These are phyloP conservation scores for Tenthredo livida DNA, from an alignment of 2,888 invertebrate genomes.

Conservation along the genomic window DNA sequence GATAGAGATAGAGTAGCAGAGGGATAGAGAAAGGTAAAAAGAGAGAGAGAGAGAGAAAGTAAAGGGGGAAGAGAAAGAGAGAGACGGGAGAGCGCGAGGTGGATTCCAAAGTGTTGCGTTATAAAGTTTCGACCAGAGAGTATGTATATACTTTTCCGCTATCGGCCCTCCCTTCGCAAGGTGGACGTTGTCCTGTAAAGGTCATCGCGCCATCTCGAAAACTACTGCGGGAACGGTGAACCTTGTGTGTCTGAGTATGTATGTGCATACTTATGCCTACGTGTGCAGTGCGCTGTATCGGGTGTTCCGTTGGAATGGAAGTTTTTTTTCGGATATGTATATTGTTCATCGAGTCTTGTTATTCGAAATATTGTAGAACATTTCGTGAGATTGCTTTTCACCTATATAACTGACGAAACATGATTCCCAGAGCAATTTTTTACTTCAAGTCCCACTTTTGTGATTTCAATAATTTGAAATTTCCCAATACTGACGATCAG, in stretches of 20 bases:
- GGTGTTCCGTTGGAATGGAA: background rate
- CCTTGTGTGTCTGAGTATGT: background rate
- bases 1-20: background rate
- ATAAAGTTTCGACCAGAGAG: constrained; percentile 44
- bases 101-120: constrained; percentile 50
- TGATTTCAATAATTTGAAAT: background rate
- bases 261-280: background rate
- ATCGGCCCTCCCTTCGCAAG: constrained; percentile 40
- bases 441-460: background rate
- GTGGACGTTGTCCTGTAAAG: constrained; percentile 45
- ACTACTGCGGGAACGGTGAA: constrained; percentile 34
- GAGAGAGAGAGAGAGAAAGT: background rate
- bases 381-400: background rate
- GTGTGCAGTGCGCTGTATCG: constrained; percentile 4
- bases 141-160: constrained; percentile 22
- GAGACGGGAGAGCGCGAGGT: constrained; percentile 17
- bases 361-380: background rate
- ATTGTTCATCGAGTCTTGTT: background rate
- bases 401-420: background rate
- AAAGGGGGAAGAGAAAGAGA: background rate
- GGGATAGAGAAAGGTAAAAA: background rate
- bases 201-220: constrained; percentile 41
- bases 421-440: background rate
- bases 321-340: background rate
- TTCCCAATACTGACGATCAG: background rate